Percentiles rank a stretch among this genome's conserved stretches.
These are phyloP conservation scores for Megaleporinus macrocephalus DNA, from an alignment of 2,113 vertebrate species.

Conservation along the genomic window DNA sequence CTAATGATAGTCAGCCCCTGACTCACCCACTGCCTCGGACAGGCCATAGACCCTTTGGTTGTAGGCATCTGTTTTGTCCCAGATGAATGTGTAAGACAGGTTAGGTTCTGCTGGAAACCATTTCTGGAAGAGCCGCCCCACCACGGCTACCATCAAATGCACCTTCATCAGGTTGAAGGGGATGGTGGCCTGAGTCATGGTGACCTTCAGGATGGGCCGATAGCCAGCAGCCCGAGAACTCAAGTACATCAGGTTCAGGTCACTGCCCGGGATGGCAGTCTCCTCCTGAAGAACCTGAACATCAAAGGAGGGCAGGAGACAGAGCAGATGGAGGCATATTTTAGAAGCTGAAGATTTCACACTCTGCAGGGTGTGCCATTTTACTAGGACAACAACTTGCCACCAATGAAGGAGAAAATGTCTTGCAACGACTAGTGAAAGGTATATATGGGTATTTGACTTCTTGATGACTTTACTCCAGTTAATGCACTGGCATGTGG, in stretches of 20 bases:
- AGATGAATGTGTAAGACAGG: constrained; percentile 96
- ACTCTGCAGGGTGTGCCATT: background rate
- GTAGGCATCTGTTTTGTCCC: constrained; percentile 98
- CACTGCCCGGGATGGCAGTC: constrained; percentile 92
- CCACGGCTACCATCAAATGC: constrained; percentile 97
- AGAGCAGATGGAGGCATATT: background rate
- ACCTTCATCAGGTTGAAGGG: constrained; percentile 99
- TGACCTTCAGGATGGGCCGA: constrained; percentile 94
- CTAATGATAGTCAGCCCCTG: background rate
- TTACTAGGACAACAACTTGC: no score
- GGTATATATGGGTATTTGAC: no score
- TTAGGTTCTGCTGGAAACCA: constrained; percentile 98
- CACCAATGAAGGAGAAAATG: no score
- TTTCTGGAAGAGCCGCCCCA: constrained; percentile 96
- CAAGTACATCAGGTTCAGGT: constrained; percentile 91
- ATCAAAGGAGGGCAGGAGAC: constrained; percentile 10
- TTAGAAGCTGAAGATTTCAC: background rate
- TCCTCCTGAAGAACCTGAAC: constrained; percentile 94
- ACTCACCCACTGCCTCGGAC: constrained; percentile 95
- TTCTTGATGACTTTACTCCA: no score
- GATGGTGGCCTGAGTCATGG: constrained; percentile 92
- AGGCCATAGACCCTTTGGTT: constrained; percentile 95
- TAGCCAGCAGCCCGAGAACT: constrained; percentile 95
- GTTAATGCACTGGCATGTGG: no score
- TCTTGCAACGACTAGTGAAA: no score